Evolutionary conservation across 1,140 invertebrate species (phyloP).

Genomic region (Mactra quadrangularis): DNA sequence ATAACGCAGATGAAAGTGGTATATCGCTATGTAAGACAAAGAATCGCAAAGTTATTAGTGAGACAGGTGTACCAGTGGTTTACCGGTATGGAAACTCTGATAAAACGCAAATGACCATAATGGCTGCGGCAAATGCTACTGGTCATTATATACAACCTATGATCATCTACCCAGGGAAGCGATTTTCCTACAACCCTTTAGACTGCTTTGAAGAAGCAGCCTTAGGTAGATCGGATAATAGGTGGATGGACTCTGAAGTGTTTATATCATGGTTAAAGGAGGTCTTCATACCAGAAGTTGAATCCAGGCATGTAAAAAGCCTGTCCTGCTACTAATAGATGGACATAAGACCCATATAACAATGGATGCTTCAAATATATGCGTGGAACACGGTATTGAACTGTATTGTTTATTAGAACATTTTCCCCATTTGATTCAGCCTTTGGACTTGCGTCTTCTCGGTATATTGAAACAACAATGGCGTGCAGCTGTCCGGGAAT

Average conservation of each 20-base stretch:
- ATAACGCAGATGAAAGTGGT: conserved; percentile 28
- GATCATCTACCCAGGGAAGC: conserved; percentile 21
- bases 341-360: conserved; percentile 33
- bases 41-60: conserved; percentile 1
- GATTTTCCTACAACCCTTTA: conserved; percentile 17
- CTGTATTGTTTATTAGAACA: conserved; percentile 25
- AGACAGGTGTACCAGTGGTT: conserved; percentile 2
- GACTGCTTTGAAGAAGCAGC: conserved; percentile 27
- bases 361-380: conserved; percentile 9
- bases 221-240: conserved; percentile 1
- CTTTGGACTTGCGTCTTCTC: conserved; percentile 21
- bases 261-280: conserved; percentile 23
- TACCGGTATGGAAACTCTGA: conserved; percentile 17
- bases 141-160: conserved; percentile 14
- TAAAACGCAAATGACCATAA: conserved; percentile 17
- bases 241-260: conserved; percentile 19
- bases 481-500: conserved; percentile 12
- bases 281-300: conserved; percentile 4
- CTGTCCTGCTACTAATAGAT: conserved; percentile 18
- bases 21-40: conserved; percentile 4
- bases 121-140: conserved; percentile 3
- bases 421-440: background rate
- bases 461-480: conserved; percentile 6
- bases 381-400: conserved; percentile 19
- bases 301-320: background rate